Base-by-base conservation (phyloP, 2,888 invertebrate genomes). In the Perizoma affinitatum region DNA sequence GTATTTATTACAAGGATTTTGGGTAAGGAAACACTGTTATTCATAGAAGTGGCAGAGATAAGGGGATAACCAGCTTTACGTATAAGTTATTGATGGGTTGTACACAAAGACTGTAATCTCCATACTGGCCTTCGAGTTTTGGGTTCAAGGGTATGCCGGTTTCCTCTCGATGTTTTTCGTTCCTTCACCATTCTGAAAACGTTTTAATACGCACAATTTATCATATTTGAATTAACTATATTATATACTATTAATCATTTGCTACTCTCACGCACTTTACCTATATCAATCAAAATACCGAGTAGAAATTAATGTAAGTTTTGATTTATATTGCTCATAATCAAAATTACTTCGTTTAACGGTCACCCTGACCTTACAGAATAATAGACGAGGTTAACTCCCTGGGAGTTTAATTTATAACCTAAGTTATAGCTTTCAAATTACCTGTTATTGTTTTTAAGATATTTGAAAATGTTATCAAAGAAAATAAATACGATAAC, bases 1-100 rank as follows among this genome's bases (percentile, higher is more conserved):
- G 22, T 38, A 38, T 59, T 61, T 59, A 66, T 61, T 55, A 53
- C 40, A 38, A 45, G 46, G 40, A 6, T 41, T 54, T 65, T 61
- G 46, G 45, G 58, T 58, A 44, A 4, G 38, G 22, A 22, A 22
- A 22, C 22, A 22, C 22, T 22, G 22, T 22, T 22, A 22, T 22
- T 22, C 3, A 22, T 22, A 22, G 22, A 22, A 22, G n/a, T 38
- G 38, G 6, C 38, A 38, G 38, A 38, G 38, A 38, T 38, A 38
- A 38, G 6, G 38, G 22, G 22, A 22, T 22, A 22, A 22, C 22
- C 22, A 22, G 22, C 22, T 3, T 22, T 22, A 22, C 22, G 1
- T 22, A 22, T 22, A 22, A 22, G 22, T 22, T 22, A 22, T 22
- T 22, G 22, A 22, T 22, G 22, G 22, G 3, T 22, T 22, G 22